These are phyloP conservation scores for Maccullochella peelii DNA, from an alignment of 2,113 vertebrate species.

Conservation along the genomic window DNA sequence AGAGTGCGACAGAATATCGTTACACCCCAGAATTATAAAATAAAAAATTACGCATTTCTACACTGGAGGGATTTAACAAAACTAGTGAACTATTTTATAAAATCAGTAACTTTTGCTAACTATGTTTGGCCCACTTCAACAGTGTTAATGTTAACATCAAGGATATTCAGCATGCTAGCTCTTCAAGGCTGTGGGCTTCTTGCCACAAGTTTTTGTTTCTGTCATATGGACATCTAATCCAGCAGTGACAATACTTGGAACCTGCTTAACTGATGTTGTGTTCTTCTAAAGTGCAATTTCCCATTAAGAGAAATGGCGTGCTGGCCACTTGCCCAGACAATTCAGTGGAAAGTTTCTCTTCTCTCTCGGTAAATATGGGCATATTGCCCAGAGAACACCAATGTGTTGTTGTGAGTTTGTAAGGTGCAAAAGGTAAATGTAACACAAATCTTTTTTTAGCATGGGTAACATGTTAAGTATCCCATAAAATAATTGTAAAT, in stretches of 20 bases:
- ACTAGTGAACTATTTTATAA: neutral
- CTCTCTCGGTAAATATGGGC: slow-evolving; percentile 46
- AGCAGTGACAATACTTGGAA: slow-evolving; percentile 10
- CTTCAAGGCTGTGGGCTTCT: neutral
- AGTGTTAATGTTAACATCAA: neutral
- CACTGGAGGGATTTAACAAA: neutral
- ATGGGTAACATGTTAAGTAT: neutral
- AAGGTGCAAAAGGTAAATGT: neutral
- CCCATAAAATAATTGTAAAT: slow-evolving; percentile 6
- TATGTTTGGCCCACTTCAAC: neutral
- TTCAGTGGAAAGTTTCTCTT: slow-evolving; percentile 45
- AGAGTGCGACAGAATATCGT: neutral
- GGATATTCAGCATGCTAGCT: no score
- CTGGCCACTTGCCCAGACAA: slow-evolving; percentile 53
- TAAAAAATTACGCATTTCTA: neutral
- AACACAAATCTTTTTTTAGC: neutral
- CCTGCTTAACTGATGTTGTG: slow-evolving; percentile 1
- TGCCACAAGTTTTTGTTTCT: slow-evolving; percentile 2
- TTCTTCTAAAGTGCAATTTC: slow-evolving; percentile 24
- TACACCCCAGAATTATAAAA: neutral
- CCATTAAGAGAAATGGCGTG: slow-evolving; percentile 36
- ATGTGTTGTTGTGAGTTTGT: neutral
- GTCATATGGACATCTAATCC: neutral
- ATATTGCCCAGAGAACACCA: neutral
- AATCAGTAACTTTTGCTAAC: neutral